These are phyloP conservation scores for Volucella bombylans DNA, from an alignment of 2,888 invertebrate genomes.

Conservation along the genomic window DNA sequence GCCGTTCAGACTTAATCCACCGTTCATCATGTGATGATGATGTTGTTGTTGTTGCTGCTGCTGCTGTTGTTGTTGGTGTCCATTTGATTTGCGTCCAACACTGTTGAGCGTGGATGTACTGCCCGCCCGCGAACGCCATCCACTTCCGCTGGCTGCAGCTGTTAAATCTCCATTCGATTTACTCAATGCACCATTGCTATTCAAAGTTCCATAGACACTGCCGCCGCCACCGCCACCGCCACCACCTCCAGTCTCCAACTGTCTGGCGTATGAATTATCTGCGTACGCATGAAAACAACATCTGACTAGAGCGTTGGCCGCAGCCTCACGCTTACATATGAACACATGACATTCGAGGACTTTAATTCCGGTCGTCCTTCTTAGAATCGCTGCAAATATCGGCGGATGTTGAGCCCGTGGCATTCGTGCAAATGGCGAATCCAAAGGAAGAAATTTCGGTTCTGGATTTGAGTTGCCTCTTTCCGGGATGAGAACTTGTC, in stretches of 20 bases:
- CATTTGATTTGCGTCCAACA: slow-evolving; percentile 83
- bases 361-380: slow-evolving; percentile 97
- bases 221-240: slow-evolving; percentile 83
- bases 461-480: slow-evolving; percentile 86
- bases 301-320: slow-evolving; percentile 97
- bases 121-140: slow-evolving; percentile 85
- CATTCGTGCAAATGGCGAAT: slow-evolving; percentile 96
- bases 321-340: slow-evolving; percentile 97
- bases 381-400: slow-evolving; percentile 96
- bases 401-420: slow-evolving; percentile 97
- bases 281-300: slow-evolving; percentile 99
- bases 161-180: slow-evolving; percentile 81
- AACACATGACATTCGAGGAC: slow-evolving; percentile 99
- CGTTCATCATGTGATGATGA: slow-evolving; percentile 74
- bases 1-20: slow-evolving; percentile 75
- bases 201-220: slow-evolving; percentile 83
- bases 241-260: slow-evolving; percentile 87
- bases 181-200: slow-evolving; percentile 81
- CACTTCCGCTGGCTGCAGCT: slow-evolving; percentile 77
- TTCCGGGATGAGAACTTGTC: slow-evolving; percentile 90
- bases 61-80: slow-evolving; percentile 77
- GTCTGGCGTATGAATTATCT: slow-evolving; percentile 95
- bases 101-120: slow-evolving; percentile 86
- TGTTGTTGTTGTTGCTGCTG: slow-evolving; percentile 53
- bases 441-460: slow-evolving; percentile 95